Conservation (phyloP, 2,113 vertebrate species). For the Setophaga petechia region DNA sequence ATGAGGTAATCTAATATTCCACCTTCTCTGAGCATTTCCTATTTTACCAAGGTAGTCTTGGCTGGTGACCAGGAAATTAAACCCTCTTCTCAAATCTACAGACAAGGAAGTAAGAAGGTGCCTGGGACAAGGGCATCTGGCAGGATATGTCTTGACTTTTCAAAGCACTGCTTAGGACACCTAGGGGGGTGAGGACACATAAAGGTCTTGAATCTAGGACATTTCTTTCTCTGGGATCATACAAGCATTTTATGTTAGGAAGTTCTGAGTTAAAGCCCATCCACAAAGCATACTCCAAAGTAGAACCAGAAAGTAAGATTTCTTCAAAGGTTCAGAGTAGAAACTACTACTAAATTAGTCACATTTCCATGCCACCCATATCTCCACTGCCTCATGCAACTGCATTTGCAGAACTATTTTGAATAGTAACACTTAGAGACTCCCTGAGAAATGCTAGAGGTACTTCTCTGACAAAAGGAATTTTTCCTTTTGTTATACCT, state of each 20-base stretch:
- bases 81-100: background rate
- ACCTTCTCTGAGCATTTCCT: background rate
- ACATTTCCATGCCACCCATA: background rate
- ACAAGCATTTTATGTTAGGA: background rate
- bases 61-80: background rate
- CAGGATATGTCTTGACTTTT: background rate
- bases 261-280: background rate
- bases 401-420: background rate
- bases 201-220: background rate
- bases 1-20: background rate
- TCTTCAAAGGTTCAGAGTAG: background rate
- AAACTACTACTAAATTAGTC: background rate
- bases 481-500: background rate
- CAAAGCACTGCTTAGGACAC: background rate
- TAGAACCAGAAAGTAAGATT: background rate
- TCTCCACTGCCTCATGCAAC: background rate
- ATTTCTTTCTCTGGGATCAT: background rate
- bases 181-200: background rate
- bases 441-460: background rate
- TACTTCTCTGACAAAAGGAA: background rate
- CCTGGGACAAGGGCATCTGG: background rate
- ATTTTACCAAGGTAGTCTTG: background rate
- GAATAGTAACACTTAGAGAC: background rate
- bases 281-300: background rate
- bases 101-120: background rate